Evolutionary conservation across 2,797 vertebrate genomes (phyloP), one percentile per base, ranked within the genome.

Genomic region (Lepus townsendii): DNA sequence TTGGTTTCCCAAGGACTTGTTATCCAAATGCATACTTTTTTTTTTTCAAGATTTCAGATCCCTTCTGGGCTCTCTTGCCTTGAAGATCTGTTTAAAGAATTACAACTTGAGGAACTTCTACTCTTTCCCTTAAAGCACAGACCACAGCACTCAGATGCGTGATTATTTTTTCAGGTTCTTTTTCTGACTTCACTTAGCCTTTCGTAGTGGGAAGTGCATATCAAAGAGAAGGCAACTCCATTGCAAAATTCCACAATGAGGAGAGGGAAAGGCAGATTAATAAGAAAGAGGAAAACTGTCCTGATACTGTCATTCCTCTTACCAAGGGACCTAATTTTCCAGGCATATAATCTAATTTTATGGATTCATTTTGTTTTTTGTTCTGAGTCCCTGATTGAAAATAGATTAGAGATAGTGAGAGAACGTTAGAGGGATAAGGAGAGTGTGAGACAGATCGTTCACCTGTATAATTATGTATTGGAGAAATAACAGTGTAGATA

Each of bases 41-140:
- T 13, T 54, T 68, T 52, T 9, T 35, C 80, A 73, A 76, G 11
- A 19, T 57, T 88, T 26, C 42, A 22, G 35, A 94, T 75, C 94
- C 8, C 30, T 83, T 68, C 47, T 38, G 27, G 52, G 35, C 5
- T 69, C 0, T 47, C 27, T 2, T 93, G 19, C n/a, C 47, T 91
- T 66, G 47, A 72, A 54, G 27, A 77, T 82, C 47, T 83, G 10
- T 83, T 72, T 75, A 83, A 92, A 86, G 80, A 83, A 72, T 7
- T 57, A 90, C 77, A 83, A 71, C 22, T 3, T 75, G 22, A 72
- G 16, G 26, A 68, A 83, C 11, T 7, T 60, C n/a, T 69, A 47
- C 19, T 54, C 1, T 24, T 63, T 88, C 19, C 22, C 32, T n/a
- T 27, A 50, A 76, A 38, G n/a, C 27, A 13, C 83, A 47, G 8